Conservation (phyloP, 2,113 vertebrate genomes). For the Lynx canadensis region DNA sequence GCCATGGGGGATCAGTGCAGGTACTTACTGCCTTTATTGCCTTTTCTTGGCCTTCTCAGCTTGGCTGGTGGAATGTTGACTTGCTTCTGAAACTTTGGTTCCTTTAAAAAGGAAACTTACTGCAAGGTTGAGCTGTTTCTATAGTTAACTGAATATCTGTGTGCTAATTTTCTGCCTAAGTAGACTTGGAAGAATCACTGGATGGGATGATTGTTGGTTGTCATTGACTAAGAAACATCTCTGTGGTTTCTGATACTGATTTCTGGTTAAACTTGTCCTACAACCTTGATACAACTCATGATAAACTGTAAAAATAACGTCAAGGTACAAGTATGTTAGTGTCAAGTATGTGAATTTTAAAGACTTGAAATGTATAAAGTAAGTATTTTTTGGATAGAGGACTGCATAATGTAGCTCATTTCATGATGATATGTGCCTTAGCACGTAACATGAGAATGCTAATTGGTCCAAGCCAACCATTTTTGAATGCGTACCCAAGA, state of each 20-base stretch:
- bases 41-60: not conserved
- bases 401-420: not conserved
- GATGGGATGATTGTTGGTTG: constrained; percentile 13
- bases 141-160: not conserved
- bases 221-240: constrained; percentile 36
- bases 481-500: not conserved
- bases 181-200: not conserved
- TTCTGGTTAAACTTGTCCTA: constrained; percentile 19
- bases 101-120: not conserved
- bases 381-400: not conserved
- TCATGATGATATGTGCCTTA: not conserved
- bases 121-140: constrained; percentile 9
- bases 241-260: constrained; percentile 30
- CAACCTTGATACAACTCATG: not conserved
- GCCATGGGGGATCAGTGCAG: constrained; percentile 99
- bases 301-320: constrained; percentile 40
- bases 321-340: not conserved
- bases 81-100: constrained; percentile 12
- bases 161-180: not conserved
- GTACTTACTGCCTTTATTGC: constrained; percentile 89
- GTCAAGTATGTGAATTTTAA: constrained; percentile 19
- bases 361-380: not conserved
- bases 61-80: not conserved
- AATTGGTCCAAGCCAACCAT: not conserved
- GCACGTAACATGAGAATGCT: not conserved